These are phyloP conservation scores for Drosophila nigritarsus DNA, from an alignment of 2,888 invertebrate genomes.

Conservation along the genomic window DNA sequence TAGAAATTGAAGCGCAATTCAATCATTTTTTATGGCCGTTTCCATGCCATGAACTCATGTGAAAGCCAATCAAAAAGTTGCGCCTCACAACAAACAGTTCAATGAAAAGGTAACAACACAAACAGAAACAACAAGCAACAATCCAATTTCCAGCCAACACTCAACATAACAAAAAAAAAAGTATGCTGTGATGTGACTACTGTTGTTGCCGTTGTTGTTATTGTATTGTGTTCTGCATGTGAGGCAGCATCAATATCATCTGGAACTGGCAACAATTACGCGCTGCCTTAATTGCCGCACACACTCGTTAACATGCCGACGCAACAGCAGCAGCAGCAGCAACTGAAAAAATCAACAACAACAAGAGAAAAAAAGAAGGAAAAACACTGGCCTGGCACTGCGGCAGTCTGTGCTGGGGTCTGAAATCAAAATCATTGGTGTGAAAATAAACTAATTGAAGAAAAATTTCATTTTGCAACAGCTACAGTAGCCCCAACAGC, in stretches of 20 bases:
- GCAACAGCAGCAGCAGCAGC: constrained; percentile 10
- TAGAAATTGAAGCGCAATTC: constrained; percentile 65
- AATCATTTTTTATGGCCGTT: constrained; percentile 68
- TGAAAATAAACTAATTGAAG: constrained; percentile 81
- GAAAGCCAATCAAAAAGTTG: constrained; percentile 75
- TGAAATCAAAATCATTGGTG: constrained; percentile 79
- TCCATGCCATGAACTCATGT: constrained; percentile 43
- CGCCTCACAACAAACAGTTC: constrained; percentile 72
- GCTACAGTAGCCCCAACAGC: constrained; percentile 12
- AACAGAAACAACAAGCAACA: constrained; percentile 20
- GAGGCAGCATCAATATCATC: constrained; percentile 67
- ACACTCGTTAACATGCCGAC: constrained; percentile 58
- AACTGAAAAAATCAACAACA: constrained; percentile 8
- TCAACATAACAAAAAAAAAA: constrained; percentile 7
- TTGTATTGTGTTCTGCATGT: constrained; percentile 22
- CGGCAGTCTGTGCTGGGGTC: constrained; percentile 37
- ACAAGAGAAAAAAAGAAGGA: constrained; percentile 10
- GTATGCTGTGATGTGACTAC: constrained; percentile 30
- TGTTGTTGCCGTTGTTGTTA: constrained; percentile 10
- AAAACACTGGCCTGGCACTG: constrained; percentile 21
- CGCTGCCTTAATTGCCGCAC: constrained; percentile 74
- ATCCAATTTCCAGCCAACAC: constrained; percentile 2
- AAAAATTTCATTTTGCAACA: constrained; percentile 73
- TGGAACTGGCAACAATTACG: constrained; percentile 80
- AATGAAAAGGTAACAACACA: constrained; percentile 39